These are phyloP conservation scores for Acomys russatus DNA, from an alignment of 2,797 vertebrate species.

Conservation along the genomic window DNA sequence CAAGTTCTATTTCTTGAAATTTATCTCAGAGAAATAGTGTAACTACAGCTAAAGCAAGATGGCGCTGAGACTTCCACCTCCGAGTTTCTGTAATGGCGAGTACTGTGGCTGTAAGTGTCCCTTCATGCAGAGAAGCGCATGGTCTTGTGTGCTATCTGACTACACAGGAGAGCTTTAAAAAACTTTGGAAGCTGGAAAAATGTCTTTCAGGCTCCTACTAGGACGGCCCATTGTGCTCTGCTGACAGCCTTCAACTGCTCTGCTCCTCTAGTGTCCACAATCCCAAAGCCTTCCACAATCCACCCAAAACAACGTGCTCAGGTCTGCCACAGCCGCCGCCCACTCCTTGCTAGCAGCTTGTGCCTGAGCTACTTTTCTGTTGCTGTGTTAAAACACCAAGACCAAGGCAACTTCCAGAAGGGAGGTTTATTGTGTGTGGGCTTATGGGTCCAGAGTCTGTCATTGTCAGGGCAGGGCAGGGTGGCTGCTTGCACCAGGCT, in stretches of 20 bases:
- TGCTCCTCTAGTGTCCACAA: background rate
- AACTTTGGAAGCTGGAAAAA: slow-evolving; percentile 10
- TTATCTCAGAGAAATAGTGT: background rate
- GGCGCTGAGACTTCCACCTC: background rate
- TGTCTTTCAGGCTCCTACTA: background rate
- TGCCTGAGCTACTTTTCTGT: background rate
- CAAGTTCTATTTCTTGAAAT: slow-evolving; percentile 27
- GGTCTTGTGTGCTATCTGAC: background rate
- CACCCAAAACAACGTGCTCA: background rate
- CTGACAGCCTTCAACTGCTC: background rate
- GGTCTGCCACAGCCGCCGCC: background rate
- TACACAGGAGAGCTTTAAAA: background rate
- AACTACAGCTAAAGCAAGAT: background rate
- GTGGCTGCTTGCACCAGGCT: background rate
- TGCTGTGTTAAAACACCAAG: background rate
- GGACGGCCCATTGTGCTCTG: background rate
- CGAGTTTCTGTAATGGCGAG: slow-evolving; percentile 1
- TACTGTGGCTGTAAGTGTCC: background rate
- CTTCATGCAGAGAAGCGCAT: background rate
- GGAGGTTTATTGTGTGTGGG: background rate
- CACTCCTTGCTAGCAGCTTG: background rate
- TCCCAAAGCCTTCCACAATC: background rate
- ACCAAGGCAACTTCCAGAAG: background rate
- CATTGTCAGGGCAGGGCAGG: background rate
- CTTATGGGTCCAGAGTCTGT: background rate